Base-by-base conservation (phyloP, 1,140 invertebrate genomes). In the Forficula auricularia region DNA sequence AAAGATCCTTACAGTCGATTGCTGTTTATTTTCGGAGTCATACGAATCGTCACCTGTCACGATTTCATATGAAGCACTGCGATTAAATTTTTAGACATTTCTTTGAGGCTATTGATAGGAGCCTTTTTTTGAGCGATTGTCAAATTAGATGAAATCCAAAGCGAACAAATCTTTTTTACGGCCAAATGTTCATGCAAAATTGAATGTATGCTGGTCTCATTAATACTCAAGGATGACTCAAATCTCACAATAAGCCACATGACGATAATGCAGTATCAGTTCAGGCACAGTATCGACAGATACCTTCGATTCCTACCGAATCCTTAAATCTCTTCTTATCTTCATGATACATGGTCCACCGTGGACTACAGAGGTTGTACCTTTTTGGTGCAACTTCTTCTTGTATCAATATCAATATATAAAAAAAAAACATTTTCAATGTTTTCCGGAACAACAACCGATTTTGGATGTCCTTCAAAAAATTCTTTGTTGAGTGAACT, bases 81-180 rank as follows among this genome's bases (percentile, higher is more conserved):
- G 34, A 44, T 40, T 16, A 34, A 22, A 49, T 47, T 48, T 51
- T 38, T 48, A 43, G 6, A 46, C 44, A 52, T 53, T 52, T 50
- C 36, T 40, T 47, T 50, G 35, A 39, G 51, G 50, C 50, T 51
- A 54, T 49, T 42, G 43, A 48, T 40, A 46, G 42, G 43, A 51
- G 37, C 42, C 27, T 50, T 43, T 50, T 54, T 54, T 52, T 54
- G 52, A 48, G 19, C 42, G 13, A 33, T 44, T 49, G 46, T 48
- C 44, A 54, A 50, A 47, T 54, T 51, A 41, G 54, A 48, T 15
- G 41, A 42, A 10, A 54, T 55, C 47, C 45, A 55, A 50, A 44
- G 44, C 16, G 47, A 51, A 48, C 51, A 52, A 51, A 52, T 44
- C 34, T 50, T 53, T 53, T 48, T 46, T 19, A 46, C 44, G 19